Conservation (phyloP, 2,888 invertebrate genomes). For the Notodonta dromedarius region DNA sequence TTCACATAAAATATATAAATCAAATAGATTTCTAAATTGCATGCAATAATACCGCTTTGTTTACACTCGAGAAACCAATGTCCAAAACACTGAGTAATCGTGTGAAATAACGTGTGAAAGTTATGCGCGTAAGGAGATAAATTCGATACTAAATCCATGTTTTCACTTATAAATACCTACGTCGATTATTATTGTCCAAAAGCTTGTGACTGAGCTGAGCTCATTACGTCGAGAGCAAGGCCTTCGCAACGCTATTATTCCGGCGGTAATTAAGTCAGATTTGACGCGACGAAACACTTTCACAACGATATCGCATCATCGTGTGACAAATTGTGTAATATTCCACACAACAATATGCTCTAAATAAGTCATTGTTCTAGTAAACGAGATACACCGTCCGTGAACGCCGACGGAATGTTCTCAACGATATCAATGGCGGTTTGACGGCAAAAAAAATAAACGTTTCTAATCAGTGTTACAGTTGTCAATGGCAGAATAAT, state of each 20-base stretch:
- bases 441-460: conserved; percentile 51
- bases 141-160: conserved; percentile 33
- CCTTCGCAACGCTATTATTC: conserved; percentile 47
- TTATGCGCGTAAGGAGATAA: conserved; percentile 32
- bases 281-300: conserved; percentile 57
- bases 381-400: conserved; percentile 23
- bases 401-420: conserved; percentile 29
- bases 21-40: no score
- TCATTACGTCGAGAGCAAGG: conserved; percentile 36
- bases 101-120: conserved; percentile 65
- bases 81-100: conserved; percentile 19
- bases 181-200: conserved; percentile 44
- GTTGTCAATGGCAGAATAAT: conserved; percentile 66
- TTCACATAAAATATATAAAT: no score
- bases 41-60: neutral
- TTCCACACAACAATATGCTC: conserved; percentile 49
- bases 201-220: conserved; percentile 42
- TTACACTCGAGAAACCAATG: conserved; percentile 13
- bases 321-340: conserved; percentile 66
- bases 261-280: conserved; percentile 50
- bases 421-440: conserved; percentile 24
- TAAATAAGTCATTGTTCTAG: conserved; percentile 58
- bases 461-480: conserved; percentile 57
- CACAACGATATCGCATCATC: conserved; percentile 57
- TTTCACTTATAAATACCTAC: conserved; percentile 35